Conservation (phyloP, 2,888 invertebrate species). For the Agrypnus murinus region DNA sequence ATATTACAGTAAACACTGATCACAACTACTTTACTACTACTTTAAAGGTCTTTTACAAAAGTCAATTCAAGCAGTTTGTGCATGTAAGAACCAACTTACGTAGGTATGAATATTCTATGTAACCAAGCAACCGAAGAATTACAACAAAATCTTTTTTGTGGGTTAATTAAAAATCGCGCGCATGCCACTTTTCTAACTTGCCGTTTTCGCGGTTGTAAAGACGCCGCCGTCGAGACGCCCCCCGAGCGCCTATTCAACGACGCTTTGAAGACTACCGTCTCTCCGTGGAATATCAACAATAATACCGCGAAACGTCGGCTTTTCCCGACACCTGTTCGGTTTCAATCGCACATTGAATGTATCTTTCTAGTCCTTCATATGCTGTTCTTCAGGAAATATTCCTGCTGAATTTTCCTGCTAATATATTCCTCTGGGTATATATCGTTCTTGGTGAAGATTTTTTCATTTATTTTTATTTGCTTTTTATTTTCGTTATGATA, state of each 20-base stretch:
- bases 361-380: constrained; percentile 46
- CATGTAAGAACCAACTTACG: too few species aligned
- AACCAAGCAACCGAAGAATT: constrained; percentile 37
- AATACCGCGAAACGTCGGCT: constrained; percentile 55
- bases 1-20: constrained; percentile 34
- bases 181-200: constrained; percentile 25
- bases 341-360: constrained; percentile 35
- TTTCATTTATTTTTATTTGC: too few species aligned
- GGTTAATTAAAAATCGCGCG: constrained; percentile 46
- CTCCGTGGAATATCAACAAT: constrained; percentile 55
- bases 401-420: constrained; percentile 42
- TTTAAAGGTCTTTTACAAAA: constrained; percentile 30
- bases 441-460: not conserved
- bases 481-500: too few species aligned
- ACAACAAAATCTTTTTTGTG: constrained; percentile 37
- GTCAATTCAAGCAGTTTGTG: constrained; percentile 21
- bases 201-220: constrained; percentile 33
- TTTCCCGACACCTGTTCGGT: constrained; percentile 48
- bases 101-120: not conserved
- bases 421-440: constrained; percentile 31
- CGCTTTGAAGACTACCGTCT: constrained; percentile 57
- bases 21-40: constrained; percentile 29
- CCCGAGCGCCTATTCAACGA: constrained; percentile 53
- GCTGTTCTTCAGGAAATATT: constrained; percentile 43
- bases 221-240: constrained; percentile 50